These are phyloP conservation scores for Ctenosaura bakeri DNA, from an alignment of 2,797 vertebrate species.

Conservation along the genomic window DNA sequence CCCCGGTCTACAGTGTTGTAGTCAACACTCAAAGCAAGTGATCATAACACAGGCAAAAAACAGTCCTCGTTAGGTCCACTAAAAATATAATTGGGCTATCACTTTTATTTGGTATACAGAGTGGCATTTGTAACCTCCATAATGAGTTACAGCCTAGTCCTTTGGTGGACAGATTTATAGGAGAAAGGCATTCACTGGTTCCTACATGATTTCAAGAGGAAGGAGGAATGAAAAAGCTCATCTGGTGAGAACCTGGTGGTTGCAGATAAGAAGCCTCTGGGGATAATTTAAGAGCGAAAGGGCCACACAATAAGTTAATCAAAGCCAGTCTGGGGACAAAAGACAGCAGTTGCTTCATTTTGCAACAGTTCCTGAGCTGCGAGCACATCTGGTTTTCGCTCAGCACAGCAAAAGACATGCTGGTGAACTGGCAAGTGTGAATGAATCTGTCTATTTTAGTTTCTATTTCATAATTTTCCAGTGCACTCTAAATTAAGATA, in stretches of 20 bases:
- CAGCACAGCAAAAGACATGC: slow-evolving; percentile 8
- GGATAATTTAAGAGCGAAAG: slow-evolving; percentile 36
- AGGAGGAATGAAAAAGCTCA: slow-evolving; percentile 35
- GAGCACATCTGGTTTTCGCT: slow-evolving; percentile 3
- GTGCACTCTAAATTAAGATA: too few relatives aligned
- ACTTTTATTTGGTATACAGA: not conserved
- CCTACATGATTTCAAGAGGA: not conserved
- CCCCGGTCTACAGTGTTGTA: too few relatives aligned
- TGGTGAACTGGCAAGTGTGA: not conserved
- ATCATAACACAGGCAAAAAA: not conserved
- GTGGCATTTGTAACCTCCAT: not conserved
- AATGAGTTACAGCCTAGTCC: not conserved
- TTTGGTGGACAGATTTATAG: slow-evolving; percentile 15
- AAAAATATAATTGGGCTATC: not conserved
- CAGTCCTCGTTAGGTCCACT: too few relatives aligned
- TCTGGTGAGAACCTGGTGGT: slow-evolving; percentile 37
- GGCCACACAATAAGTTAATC: not conserved
- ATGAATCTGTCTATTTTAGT: not conserved
- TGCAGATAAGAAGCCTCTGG: slow-evolving; percentile 53
- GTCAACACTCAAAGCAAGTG: too few relatives aligned
- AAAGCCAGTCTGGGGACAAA: slow-evolving; percentile 13
- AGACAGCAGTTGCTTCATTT: slow-evolving; percentile 25
- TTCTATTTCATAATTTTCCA: not conserved
- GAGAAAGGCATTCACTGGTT: slow-evolving; percentile 1
- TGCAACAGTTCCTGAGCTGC: not conserved